These are phyloP conservation scores for Cyprinodon variegatus DNA, from an alignment of 2,113 vertebrate genomes.

Conservation along the genomic window DNA sequence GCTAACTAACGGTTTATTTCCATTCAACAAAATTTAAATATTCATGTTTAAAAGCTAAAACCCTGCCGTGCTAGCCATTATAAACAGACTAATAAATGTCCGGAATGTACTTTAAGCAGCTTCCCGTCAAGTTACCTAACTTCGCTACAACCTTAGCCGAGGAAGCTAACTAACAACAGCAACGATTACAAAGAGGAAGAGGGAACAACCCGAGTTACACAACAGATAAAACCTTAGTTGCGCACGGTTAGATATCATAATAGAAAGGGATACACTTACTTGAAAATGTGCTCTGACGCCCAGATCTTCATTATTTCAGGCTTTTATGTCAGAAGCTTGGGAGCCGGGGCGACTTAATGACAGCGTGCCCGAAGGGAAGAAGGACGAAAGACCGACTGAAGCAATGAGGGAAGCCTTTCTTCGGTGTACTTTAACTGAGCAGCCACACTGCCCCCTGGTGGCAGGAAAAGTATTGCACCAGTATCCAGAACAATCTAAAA, in stretches of 20 bases:
- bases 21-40: background rate
- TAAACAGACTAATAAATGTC: background rate
- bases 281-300: constrained; percentile 82
- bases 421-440: background rate
- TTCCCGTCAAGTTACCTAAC: constrained; percentile 31
- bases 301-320: constrained; percentile 80
- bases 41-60: background rate
- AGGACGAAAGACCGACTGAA: constrained; percentile 21
- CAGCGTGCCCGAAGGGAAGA: constrained; percentile 49
- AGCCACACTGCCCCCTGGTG: constrained; percentile 11
- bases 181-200: background rate
- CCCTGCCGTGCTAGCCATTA: background rate
- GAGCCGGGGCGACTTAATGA: constrained; percentile 34
- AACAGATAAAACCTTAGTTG: background rate
- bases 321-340: constrained; percentile 38
- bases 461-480: background rate
- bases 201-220: background rate
- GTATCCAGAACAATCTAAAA: constrained; percentile 2
- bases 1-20: background rate
- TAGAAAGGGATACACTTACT: constrained; percentile 61
- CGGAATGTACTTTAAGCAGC: background rate
- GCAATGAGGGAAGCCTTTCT: background rate
- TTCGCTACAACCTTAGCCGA: constrained; percentile 26
- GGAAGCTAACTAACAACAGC: constrained; percentile 20
- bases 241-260: rapidly evolving